A percentile compares a stretch with the other conserved stretches of the same genome.
Conservation (phyloP, 2,113 vertebrate genomes). For the Clupea harengus region DNA sequence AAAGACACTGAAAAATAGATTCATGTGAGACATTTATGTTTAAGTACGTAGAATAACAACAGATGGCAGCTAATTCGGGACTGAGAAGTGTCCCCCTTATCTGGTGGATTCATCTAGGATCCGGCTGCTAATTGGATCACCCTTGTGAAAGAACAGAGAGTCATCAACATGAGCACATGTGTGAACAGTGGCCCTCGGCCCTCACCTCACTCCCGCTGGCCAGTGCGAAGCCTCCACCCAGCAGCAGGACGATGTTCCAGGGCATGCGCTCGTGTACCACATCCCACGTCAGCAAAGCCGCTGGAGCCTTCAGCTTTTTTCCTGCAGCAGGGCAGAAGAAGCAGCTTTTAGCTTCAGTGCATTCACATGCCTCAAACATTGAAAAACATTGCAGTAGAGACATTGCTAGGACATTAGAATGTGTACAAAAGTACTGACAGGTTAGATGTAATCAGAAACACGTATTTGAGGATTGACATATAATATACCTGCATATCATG, state of each 20-base stretch:
- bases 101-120: background rate
- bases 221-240: conserved; percentile 91
- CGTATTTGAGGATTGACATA: background rate
- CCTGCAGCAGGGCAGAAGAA: conserved; percentile 45
- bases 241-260: conserved; percentile 86
- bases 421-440: background rate
- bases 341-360: background rate
- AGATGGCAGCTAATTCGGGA: no score
- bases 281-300: conserved; percentile 81
- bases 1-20: no score
- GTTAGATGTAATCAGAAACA: background rate
- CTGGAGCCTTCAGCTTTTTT: conserved; percentile 57
- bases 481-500: no score
- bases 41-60: no score
- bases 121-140: background rate
- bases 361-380: no score
- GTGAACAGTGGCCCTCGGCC: background rate
- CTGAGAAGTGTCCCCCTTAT: no score
- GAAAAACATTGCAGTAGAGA: background rate
- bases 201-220: conserved; percentile 89
- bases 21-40: no score
- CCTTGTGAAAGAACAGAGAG: no score
- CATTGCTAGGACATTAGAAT: background rate
- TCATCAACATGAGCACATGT: background rate
- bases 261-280: conserved; percentile 83